Percentiles rank a stretch among this genome's conserved stretches.
Conservation (phyloP, 92 coral and sea anemone species). For the Phenganax marumi region DNA sequence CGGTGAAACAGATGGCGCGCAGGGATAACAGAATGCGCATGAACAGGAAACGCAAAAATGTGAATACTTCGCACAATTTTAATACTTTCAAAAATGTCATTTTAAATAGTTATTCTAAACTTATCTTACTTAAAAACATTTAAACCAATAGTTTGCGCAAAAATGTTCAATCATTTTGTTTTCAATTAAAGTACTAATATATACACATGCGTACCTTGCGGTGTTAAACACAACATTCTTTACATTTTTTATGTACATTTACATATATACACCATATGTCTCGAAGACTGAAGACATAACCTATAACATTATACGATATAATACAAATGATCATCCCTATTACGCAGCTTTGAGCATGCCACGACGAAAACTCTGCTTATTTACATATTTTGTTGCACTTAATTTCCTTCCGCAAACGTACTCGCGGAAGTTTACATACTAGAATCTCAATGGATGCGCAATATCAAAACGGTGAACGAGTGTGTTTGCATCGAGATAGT, state of each 20-base stretch:
- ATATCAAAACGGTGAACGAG: background rate
- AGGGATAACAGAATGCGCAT: background rate
- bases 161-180: background rate
- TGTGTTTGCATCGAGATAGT: constrained; percentile 13
- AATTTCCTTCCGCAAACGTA: background rate
- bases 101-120: background rate
- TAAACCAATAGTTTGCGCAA: background rate
- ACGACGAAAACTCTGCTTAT: background rate
- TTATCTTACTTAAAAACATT: background rate
- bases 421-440: constrained; percentile 14
- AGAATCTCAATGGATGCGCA: background rate
- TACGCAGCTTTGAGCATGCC: background rate
- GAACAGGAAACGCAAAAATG: background rate
- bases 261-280: background rate
- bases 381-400: constrained; percentile 2
- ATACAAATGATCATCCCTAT: background rate
- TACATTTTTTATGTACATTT: constrained; percentile 8
- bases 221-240: background rate
- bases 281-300: background rate
- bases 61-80: background rate
- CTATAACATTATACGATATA: constrained; percentile 1
- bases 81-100: constrained; percentile 5
- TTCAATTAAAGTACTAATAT: background rate
- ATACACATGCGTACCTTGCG: background rate
- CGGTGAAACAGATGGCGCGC: background rate